Conservation (phyloP, 2,113 vertebrate genomes). For the Seriola quinqueradiata region DNA sequence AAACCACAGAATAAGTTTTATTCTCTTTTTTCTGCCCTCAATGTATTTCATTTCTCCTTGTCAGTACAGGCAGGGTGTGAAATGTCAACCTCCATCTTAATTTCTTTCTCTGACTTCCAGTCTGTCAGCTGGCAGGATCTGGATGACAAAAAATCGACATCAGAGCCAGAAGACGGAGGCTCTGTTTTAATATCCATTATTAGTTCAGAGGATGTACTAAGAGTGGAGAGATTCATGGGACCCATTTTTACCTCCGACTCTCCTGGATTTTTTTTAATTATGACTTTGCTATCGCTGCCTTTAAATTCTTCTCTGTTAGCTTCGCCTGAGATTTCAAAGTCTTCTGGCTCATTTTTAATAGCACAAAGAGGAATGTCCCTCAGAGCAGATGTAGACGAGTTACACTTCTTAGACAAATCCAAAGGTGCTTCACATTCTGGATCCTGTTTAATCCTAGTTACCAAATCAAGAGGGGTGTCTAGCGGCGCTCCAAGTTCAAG, state of each 20-base stretch:
- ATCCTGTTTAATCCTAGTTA: background rate
- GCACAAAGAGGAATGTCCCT: background rate
- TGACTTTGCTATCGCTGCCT: background rate
- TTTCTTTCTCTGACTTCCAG: constrained; percentile 10
- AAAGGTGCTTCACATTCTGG: constrained; percentile 39
- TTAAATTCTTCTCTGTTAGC: background rate
- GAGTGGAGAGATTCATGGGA: background rate
- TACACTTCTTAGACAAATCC: constrained; percentile 70
- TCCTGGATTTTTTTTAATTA: background rate
- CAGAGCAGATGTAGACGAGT: background rate
- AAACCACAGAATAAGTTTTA: background rate
- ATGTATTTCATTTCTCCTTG: background rate
- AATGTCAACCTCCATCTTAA: constrained; percentile 47
- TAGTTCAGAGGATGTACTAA: background rate
- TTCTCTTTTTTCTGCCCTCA: background rate
- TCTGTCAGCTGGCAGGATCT: constrained; percentile 1
- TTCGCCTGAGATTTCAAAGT: constrained; percentile 40
- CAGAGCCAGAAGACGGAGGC: constrained; percentile 10
- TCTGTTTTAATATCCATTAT: constrained; percentile 55
- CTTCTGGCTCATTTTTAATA: constrained; percentile 64
- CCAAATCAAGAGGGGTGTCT: constrained; percentile 28
- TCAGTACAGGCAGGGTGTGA: background rate
- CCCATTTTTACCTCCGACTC: background rate
- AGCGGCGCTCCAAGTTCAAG: background rate
- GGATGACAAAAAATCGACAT: background rate